Percentiles rank a stretch among this genome's conserved stretches.
phyloP scores from a whole-genome alignment of 2,797 vertebrate species.

The Leptoclinus maculatus region DNA sequence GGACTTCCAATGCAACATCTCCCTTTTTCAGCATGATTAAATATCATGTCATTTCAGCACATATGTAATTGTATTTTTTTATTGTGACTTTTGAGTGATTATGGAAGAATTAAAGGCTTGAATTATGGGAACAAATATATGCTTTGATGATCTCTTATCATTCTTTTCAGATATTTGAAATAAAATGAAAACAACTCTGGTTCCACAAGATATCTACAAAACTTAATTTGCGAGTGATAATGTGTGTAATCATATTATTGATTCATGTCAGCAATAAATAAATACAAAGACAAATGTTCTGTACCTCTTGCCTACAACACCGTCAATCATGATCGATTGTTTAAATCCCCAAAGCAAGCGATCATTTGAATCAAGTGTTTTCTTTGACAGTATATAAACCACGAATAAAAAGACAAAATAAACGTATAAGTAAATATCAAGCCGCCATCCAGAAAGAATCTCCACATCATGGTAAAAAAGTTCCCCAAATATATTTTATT shows the following conservation, averaged over 20 bases:
- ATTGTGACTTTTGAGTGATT: not conserved
- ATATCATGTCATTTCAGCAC: no score
- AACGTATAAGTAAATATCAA: not conserved
- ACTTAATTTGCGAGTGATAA: no score
- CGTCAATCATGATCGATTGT: not conserved
- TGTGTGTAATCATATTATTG: not conserved
- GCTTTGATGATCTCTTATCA: no score
- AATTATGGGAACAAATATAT: not conserved
- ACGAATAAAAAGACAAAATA: not conserved
- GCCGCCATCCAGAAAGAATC: not conserved
- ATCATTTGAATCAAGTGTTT: not conserved
- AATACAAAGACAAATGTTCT: not conserved
- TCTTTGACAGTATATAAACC: not conserved
- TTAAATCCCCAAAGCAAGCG: not conserved
- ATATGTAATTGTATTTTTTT: not conserved
- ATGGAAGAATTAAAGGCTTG: not conserved
- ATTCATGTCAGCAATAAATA: not conserved
- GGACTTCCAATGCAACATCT: not conserved
- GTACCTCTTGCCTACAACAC: not conserved
- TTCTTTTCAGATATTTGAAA: no score
- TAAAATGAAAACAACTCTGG: no score
- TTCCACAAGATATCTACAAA: not conserved
- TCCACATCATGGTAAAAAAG: not conserved
- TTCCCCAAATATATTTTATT: conserved; percentile 17
- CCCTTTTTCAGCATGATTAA: no score